phyloP scores from a whole-genome alignment of 2,797 vertebrate genomes.

The Dromococcyx pavoninus region DNA sequence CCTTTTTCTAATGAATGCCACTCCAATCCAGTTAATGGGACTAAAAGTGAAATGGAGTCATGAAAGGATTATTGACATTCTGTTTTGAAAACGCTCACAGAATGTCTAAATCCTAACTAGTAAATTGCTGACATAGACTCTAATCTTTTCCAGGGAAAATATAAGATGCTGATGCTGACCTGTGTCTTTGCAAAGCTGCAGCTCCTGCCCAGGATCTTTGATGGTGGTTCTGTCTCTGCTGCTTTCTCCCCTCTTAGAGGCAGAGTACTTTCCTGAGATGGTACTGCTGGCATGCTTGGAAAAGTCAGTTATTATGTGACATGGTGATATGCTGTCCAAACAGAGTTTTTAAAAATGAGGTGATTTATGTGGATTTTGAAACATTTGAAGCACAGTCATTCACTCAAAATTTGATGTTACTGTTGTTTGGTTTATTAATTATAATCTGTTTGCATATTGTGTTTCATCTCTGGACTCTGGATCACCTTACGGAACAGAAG shows the following conservation, averaged over 20 bases:
- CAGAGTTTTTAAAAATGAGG: fast-evolving
- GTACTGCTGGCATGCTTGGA: background rate
- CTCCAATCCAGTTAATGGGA: background rate
- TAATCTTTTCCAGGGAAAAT: constrained; percentile 5
- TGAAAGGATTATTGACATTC: constrained; percentile 29
- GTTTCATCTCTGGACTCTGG: background rate
- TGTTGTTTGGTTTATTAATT: background rate
- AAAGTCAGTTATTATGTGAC: background rate
- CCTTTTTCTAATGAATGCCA: background rate
- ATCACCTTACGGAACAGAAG: background rate
- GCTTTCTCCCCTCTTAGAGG: background rate
- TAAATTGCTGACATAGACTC: constrained; percentile 24
- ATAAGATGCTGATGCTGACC: background rate
- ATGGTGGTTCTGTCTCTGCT: background rate
- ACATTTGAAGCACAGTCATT: background rate
- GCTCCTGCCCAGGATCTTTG: background rate
- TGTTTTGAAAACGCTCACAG: constrained; percentile 7
- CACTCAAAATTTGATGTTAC: background rate
- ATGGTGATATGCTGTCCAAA: background rate
- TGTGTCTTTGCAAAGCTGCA: background rate
- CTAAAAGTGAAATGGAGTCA: constrained; percentile 24
- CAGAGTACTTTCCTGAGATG: background rate
- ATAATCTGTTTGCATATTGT: background rate
- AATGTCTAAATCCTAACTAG: background rate
- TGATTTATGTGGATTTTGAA: background rate